Evolutionary conservation across 1,140 invertebrate genomes (phyloP).

Genomic region (Microplitis mediator): DNA sequence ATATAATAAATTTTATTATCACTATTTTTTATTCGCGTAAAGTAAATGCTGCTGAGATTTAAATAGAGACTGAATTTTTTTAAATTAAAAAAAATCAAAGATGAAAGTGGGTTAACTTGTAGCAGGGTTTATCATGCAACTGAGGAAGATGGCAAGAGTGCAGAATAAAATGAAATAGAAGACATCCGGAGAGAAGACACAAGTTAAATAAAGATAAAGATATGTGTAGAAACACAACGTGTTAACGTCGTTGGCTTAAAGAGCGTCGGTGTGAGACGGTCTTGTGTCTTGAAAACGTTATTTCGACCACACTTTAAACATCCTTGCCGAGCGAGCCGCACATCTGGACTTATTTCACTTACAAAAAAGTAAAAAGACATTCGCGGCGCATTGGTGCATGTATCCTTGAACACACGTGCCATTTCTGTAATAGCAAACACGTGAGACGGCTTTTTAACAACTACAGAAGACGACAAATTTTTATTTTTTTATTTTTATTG

Average conservation of each 20-base stretch:
- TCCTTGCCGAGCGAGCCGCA: neutral
- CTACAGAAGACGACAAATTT: no score
- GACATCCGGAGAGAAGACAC: neutral
- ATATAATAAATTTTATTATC: no score
- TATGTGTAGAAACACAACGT: neutral
- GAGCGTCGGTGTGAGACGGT: neutral
- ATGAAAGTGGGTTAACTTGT: no score
- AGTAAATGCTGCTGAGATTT: no score
- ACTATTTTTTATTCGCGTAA: no score
- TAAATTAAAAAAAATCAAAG: neutral
- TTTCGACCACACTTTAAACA: constrained; percentile 5
- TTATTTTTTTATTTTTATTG: no score
- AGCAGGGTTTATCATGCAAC: no score
- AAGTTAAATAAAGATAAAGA: neutral
- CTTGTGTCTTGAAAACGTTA: constrained; percentile 3
- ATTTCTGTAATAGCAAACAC: neutral
- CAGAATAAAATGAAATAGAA: neutral
- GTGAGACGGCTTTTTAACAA: neutral
- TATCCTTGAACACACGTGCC: constrained; percentile 13
- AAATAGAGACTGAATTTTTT: no score
- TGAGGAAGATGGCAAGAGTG: neutral
- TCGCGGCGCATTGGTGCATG: neutral
- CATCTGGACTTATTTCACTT: neutral
- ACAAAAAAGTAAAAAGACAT: neutral
- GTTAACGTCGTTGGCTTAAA: neutral